phyloP scores from a whole-genome alignment of 2,888 invertebrate species.

The Mechanitis messenoides region DNA sequence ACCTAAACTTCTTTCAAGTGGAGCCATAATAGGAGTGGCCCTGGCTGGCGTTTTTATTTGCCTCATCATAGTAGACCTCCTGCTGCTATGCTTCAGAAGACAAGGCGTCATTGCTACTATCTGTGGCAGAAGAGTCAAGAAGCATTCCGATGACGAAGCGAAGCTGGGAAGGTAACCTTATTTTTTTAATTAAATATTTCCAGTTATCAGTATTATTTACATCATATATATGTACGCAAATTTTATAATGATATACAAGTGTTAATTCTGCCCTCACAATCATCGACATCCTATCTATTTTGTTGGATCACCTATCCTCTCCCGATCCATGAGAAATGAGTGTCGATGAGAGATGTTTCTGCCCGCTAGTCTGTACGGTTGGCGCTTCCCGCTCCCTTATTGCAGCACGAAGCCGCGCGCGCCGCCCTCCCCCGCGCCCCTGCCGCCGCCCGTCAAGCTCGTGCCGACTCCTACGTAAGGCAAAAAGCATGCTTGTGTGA shows the following conservation, averaged over 20 bases:
- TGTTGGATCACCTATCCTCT: conserved; percentile 17
- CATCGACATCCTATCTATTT: conserved; percentile 44
- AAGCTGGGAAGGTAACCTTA: conserved; percentile 87
- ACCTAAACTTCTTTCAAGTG: conserved; percentile 79
- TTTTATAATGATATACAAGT: conserved; percentile 17
- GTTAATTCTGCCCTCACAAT: conserved; percentile 25
- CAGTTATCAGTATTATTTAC: conserved; percentile 20
- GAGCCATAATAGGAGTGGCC: conserved; percentile 90
- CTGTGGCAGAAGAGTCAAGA: conserved; percentile 81
- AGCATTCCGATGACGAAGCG: conserved; percentile 86
- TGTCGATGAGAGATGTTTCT: conserved; percentile 77
- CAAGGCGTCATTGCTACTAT: conserved; percentile 83
- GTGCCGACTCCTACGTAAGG: conserved; percentile 83
- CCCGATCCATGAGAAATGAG: conserved; percentile 47
- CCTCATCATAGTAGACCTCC: conserved; percentile 88
- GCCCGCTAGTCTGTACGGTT: conserved; percentile 92
- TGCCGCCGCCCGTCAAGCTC: conserved; percentile 87
- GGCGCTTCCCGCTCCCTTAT: conserved; percentile 97
- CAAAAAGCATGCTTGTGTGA: conserved; percentile 66
- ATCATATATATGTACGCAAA: conserved; percentile 13
- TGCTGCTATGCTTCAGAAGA: conserved; percentile 83
- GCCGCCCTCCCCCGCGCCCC: conserved; percentile 86
- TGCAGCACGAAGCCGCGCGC: conserved; percentile 92
- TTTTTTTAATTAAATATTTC: conserved; percentile 10
- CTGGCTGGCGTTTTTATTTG: conserved; percentile 87